Evolutionary conservation across 2,113 vertebrate genomes (phyloP).

Genomic region (Struthio camelus): DNA sequence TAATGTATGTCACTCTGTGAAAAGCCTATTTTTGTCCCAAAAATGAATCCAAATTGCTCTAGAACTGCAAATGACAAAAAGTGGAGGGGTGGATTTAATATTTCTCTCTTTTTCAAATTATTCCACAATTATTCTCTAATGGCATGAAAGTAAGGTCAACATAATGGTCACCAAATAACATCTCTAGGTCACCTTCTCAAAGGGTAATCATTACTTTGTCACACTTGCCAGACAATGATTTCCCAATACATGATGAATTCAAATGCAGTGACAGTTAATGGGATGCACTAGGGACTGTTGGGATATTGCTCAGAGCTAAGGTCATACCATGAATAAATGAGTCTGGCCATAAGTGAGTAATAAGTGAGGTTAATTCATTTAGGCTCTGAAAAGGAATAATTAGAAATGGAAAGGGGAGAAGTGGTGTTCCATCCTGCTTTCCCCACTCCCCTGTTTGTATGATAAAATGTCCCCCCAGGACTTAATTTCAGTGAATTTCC

Average conservation of each 20-base stretch:
- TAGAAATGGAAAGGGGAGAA: neutral
- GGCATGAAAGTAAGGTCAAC: neutral
- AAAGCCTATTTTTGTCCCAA: neutral
- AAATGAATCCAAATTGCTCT: neutral
- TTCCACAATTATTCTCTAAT: neutral
- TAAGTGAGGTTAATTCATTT: neutral
- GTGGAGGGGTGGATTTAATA: neutral
- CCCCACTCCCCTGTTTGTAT: neutral
- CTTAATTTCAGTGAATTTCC: neutral
- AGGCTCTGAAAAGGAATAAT: neutral
- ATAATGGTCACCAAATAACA: rapidly evolving
- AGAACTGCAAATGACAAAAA: neutral
- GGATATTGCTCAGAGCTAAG: neutral
- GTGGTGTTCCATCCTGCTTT: rapidly evolving
- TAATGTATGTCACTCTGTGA: neutral
- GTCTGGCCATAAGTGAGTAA: neutral
- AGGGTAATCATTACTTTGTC: neutral
- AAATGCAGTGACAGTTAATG: neutral
- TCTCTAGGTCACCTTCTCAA: neutral
- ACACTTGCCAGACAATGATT: neutral
- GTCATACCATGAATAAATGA: neutral
- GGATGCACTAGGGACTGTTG: neutral
- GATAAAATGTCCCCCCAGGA: neutral
- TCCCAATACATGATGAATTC: neutral
- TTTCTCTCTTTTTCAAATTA: neutral